Evolutionary conservation across 2,888 invertebrate genomes (phyloP).

Genomic region (Callyntrura sp.): DNA sequence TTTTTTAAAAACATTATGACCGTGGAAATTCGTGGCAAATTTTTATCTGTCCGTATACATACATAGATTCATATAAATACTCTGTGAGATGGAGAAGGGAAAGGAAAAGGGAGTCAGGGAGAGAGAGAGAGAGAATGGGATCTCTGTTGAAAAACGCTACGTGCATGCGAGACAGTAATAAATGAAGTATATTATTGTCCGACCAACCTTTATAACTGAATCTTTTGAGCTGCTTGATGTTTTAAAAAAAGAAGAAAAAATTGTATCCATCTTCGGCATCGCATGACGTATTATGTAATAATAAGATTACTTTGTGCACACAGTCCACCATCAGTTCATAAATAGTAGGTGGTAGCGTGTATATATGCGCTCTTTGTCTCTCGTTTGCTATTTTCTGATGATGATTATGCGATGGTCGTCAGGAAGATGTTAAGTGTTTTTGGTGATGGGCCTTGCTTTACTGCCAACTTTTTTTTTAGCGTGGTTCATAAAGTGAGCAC

Average conservation of each 20-base stretch:
- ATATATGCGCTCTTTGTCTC: constrained; percentile 13
- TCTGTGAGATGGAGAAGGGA: background rate
- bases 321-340: constrained; percentile 20
- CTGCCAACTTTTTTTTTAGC: constrained; percentile 42
- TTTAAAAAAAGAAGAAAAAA: constrained; percentile 14
- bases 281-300: constrained; percentile 41
- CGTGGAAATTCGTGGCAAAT: constrained; percentile 79
- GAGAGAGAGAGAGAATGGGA: background rate
- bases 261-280: constrained; percentile 16
- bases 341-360: constrained; percentile 57
- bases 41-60: constrained; percentile 49
- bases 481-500: constrained; percentile 40
- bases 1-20: constrained; percentile 74
- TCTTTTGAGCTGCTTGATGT: background rate
- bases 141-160: background rate
- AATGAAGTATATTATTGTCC: constrained; percentile 16
- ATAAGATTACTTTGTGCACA: constrained; percentile 8
- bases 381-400: background rate
- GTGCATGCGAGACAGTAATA: constrained; percentile 49
- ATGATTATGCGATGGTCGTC: constrained; percentile 11
- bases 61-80: background rate
- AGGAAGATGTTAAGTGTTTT: constrained; percentile 19
- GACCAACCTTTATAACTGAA: background rate
- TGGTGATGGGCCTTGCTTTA: background rate
- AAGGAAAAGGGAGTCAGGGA: constrained; percentile 26